phyloP scores from a whole-genome alignment of 2,888 invertebrate species.

The Eupithecia subumbrata region DNA sequence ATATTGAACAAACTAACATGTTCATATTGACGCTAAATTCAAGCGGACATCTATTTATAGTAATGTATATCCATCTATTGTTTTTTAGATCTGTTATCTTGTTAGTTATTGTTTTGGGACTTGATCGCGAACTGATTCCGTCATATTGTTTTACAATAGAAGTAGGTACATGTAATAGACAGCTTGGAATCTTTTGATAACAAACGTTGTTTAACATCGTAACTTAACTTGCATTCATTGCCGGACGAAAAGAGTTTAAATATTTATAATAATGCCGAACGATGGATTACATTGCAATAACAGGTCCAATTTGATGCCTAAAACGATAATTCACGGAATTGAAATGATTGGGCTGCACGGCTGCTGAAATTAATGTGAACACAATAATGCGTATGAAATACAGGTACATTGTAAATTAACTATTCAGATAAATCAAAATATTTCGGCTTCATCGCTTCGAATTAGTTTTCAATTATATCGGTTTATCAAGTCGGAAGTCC shows the following conservation, averaged over 20 bases:
- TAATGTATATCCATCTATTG: too few species aligned
- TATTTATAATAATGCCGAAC: background rate
- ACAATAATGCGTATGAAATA: background rate
- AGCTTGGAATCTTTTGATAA: background rate
- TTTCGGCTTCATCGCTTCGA: background rate
- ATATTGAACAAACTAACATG: background rate
- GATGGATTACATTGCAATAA: background rate
- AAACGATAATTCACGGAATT: background rate
- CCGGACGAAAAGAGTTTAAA: background rate
- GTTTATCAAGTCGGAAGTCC: background rate
- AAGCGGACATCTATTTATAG: background rate
- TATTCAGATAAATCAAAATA: background rate
- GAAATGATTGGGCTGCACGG: background rate
- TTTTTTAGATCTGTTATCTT: background rate
- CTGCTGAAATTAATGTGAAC: background rate
- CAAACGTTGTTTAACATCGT: background rate
- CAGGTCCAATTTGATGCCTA: background rate
- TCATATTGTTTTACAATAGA: background rate
- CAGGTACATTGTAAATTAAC: too few species aligned
- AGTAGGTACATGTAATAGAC: background rate
- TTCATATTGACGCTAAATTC: background rate
- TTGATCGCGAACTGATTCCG: background rate
- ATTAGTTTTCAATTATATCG: background rate
- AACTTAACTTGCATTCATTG: background rate
- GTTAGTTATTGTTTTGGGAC: background rate